These are phyloP conservation scores for Sinocyclocheilus maitianheensis DNA, from an alignment of 2,113 vertebrate species.

Conservation along the genomic window DNA sequence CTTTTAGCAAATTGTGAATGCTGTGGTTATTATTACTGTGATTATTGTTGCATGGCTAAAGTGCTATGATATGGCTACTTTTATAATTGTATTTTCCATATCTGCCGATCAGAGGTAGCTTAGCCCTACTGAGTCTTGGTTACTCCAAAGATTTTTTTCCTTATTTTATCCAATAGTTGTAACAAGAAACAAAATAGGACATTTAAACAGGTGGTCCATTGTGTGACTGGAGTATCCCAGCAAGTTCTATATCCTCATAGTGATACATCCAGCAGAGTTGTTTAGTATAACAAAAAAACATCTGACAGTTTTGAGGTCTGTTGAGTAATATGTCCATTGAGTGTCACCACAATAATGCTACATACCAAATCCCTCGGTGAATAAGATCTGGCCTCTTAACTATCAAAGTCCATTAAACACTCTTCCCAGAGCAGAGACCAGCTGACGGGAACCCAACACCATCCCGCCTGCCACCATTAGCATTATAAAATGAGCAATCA, in stretches of 20 bases:
- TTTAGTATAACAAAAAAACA: conserved; percentile 64
- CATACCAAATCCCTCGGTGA: conserved; percentile 84
- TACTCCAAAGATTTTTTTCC: neutral
- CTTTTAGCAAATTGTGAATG: neutral
- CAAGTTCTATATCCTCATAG: conserved; percentile 63
- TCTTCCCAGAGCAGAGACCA: conserved; percentile 81
- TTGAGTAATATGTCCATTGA: conserved; percentile 78
- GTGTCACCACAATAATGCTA: conserved; percentile 78
- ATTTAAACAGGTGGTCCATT: neutral
- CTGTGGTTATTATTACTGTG: conserved; percentile 5
- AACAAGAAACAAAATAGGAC: neutral
- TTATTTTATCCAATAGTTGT: neutral
- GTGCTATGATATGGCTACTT: neutral
- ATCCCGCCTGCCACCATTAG: conserved; percentile 79
- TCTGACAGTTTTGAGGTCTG: conserved; percentile 61
- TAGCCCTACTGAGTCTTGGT: neutral
- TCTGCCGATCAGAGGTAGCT: neutral
- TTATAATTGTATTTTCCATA: neutral
- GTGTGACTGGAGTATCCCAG: neutral
- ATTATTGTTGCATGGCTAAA: neutral
- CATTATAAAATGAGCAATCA: conserved; percentile 92
- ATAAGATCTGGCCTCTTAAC: conserved; percentile 85
- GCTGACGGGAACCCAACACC: conserved; percentile 86
- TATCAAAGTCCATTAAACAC: conserved; percentile 87
- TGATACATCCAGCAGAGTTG: conserved; percentile 61